Evolutionary conservation across 2,888 invertebrate genomes (phyloP).

Genomic region (Lamellibrachia columna): DNA sequence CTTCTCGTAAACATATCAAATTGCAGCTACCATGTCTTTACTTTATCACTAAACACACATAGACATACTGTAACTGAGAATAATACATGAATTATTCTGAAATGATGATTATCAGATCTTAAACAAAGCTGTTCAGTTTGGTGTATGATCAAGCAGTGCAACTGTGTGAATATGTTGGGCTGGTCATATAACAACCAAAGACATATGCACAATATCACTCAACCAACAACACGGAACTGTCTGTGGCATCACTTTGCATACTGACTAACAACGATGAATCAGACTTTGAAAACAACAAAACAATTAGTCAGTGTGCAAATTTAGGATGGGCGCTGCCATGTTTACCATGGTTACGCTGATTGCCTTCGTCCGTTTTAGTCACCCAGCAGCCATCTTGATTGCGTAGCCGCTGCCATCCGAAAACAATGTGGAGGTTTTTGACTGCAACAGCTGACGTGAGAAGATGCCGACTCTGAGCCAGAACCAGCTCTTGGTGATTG

Average conservation of each 20-base stretch:
- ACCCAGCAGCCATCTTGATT: not conserved
- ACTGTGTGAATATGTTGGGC: no score
- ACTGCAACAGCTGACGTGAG: not conserved
- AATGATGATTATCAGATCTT: not conserved
- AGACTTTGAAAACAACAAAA: not conserved
- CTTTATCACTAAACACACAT: not conserved
- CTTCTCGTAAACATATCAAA: not conserved
- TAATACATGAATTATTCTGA: not conserved
- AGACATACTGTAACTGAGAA: not conserved
- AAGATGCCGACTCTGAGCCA: not conserved
- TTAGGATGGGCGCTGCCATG: conserved; percentile 7
- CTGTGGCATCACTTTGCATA: not conserved
- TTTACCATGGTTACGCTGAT: conserved; percentile 5
- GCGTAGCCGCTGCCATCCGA: not conserved
- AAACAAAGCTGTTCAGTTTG: not conserved
- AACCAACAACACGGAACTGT: not conserved
- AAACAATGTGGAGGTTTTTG: conserved; percentile 12
- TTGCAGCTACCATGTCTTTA: not conserved
- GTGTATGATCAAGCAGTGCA: no score
- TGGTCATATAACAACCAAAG: no score
- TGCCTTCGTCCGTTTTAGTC: not conserved
- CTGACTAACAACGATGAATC: not conserved
- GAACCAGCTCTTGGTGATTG: not conserved
- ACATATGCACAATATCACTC: not conserved
- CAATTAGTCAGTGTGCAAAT: not conserved